Base-by-base conservation (phyloP, 2,113 vertebrate genomes). In the Cervus canadensis region DNA sequence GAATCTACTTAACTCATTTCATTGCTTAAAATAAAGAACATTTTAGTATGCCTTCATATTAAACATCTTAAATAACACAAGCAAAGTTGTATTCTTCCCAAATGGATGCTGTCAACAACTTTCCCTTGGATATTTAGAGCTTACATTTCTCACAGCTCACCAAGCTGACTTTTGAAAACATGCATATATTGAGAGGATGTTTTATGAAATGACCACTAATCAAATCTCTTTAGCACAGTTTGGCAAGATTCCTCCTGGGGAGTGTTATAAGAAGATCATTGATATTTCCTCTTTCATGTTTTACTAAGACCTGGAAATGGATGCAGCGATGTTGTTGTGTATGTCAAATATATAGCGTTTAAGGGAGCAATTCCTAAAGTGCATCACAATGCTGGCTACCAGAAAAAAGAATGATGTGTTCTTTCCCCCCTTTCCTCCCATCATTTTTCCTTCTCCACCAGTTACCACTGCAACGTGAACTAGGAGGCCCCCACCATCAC, bases 1-100 rank as follows among this genome's bases (percentile, higher is more conserved):
- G 97, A 98, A 95, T 96, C 97, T 97, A 67, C 83, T 98, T 98
- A 98, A 98, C 96, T 96, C 12, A 0, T 92, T 97, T 92, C 40
- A 76, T 97, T 92, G 93, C 89, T 98, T 95, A 97, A 98, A 94
- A 94, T 86, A 84, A 87, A 86, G 87, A 87, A 93, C 52, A 43
- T 67, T 0, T 64, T 88, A 56, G 14, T 4, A 76, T 59, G 30
- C 36, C 12, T 91, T 84, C 74, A 86, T 97, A 92, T 82, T 48
- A 50, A 52, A 59, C 86, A 17, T 93, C 59, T 88, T 95, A 36
- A 95, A 0, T 83, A 62, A 43, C 67, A 87, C 95, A 40, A 89
- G 60, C 16, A 76, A 96, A 89, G 1, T 16, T 67, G 62, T 96
- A 30, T 97, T 94, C 74, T 95, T 96, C 91, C 19, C 60, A 57